A percentile compares a stretch with the other conserved stretches of the same genome.
These are phyloP conservation scores for Pedetes capensis DNA, from an alignment of 2,113 vertebrate genomes.

Conservation along the genomic window DNA sequence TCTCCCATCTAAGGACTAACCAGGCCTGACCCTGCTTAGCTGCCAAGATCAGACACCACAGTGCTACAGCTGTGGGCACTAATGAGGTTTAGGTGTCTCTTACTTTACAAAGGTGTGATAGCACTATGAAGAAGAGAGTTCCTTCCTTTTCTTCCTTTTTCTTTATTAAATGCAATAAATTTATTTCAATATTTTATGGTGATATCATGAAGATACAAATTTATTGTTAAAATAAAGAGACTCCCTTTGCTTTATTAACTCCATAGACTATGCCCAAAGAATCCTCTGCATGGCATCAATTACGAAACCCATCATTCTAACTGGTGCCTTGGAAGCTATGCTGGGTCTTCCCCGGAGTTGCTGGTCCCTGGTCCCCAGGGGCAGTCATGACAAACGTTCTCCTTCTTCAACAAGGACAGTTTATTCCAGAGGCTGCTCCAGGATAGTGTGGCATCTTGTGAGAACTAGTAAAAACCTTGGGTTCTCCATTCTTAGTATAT, in stretches of 20 bases:
- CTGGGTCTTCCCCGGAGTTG: neutral
- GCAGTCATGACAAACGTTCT: neutral
- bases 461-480: neutral
- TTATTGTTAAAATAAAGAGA: neutral
- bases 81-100: neutral
- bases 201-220: neutral
- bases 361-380: rapidly evolving
- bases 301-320: neutral
- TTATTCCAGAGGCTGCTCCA: neutral
- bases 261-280: neutral
- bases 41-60: no score
- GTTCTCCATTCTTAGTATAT: neutral
- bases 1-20: no score
- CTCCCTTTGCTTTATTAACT: neutral
- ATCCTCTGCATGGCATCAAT: neutral
- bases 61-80: neutral
- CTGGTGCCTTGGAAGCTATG: neutral
- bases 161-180: neutral
- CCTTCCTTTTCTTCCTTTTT: neutral
- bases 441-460: neutral
- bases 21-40: no score
- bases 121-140: neutral
- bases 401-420: neutral
- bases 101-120: neutral
- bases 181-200: conserved; percentile 15